Evolutionary conservation across 2,797 vertebrate species (phyloP).

Genomic region (Buceros bicornis): DNA sequence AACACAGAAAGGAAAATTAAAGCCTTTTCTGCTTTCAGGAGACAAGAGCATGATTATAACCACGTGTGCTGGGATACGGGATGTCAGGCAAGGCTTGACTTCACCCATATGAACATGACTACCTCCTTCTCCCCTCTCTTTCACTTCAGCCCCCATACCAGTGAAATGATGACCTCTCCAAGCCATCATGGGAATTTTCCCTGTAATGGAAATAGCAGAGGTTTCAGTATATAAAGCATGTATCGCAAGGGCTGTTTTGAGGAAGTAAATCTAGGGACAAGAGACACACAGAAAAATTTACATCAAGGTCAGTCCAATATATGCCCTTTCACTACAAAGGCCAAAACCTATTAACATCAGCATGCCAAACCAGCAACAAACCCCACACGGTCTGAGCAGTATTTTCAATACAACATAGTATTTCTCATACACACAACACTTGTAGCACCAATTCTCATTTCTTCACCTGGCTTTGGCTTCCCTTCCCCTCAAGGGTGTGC

Average conservation of each 20-base stretch:
- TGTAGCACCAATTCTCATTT: background rate
- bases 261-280: background rate
- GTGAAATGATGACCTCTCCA: background rate
- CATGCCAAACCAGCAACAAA: background rate
- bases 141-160: background rate
- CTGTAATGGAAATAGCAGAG: background rate
- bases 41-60: background rate
- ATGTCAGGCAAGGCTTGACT: background rate
- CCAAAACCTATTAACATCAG: background rate
- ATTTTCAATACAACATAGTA: background rate
- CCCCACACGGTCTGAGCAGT: background rate
- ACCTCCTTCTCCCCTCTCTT: background rate
- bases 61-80: background rate
- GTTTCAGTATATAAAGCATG: background rate
- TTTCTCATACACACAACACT: background rate
- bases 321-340: background rate
- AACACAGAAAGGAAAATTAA: rapidly evolving
- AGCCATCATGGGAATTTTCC: background rate
- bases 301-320: background rate
- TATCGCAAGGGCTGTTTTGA: background rate
- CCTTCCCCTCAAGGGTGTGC: background rate
- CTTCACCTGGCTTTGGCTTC: background rate
- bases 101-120: background rate
- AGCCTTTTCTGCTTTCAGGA: background rate
- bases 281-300: background rate